Evolutionary conservation across 2,113 vertebrate species (phyloP).

Genomic region (Hyperopisus bebe): DNA sequence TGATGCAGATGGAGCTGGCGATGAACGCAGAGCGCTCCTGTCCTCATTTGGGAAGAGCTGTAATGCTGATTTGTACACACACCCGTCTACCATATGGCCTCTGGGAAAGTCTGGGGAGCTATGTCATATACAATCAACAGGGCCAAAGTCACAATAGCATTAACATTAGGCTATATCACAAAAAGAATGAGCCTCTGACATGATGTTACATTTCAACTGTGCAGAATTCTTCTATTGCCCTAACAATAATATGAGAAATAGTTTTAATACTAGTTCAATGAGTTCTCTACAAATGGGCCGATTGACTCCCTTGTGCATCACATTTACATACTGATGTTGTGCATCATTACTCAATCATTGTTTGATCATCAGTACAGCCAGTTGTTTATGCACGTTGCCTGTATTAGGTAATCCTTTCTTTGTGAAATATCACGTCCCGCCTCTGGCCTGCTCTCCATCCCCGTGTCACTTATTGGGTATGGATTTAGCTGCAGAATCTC

Average conservation of each 20-base stretch:
- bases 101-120: no score
- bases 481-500: not conserved
- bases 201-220: not conserved
- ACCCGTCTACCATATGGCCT: not conserved
- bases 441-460: not conserved
- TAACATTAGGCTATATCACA: not conserved
- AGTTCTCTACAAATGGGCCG: not conserved
- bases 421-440: not conserved
- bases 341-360: not conserved
- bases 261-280: not conserved
- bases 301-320: not conserved
- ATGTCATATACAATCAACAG: not conserved
- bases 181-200: not conserved
- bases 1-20: not conserved
- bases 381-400: not conserved
- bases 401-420: not conserved
- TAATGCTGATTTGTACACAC: not conserved
- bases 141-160: not conserved
- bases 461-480: not conserved
- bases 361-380: not conserved
- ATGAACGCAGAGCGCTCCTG: not conserved
- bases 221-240: not conserved
- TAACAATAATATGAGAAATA: not conserved
- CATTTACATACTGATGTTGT: not conserved
- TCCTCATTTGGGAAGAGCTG: not conserved